Percentiles rank a stretch among this genome's conserved stretches.
Evolutionary conservation across 2,113 vertebrate species (phyloP).

Genomic region (Gobiocypris rarus): DNA sequence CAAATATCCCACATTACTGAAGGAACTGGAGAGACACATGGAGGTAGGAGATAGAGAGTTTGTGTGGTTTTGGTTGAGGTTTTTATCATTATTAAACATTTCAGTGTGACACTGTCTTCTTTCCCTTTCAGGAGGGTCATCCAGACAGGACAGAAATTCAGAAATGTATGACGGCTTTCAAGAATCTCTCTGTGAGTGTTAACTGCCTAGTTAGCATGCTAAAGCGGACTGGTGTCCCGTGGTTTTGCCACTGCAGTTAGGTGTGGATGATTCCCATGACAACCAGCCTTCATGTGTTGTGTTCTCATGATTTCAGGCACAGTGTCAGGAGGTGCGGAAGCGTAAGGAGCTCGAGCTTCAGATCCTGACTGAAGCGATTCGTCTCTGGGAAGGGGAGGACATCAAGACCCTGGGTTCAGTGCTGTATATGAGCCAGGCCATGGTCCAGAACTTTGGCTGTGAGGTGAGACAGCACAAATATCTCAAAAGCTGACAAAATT

Average conservation of each 20-base stretch:
- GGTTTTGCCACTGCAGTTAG: conserved; percentile 31
- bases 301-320: conserved; percentile 77
- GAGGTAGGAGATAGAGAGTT: conserved; percentile 80
- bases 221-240: background rate
- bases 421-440: conserved; percentile 95
- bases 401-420: conserved; percentile 92
- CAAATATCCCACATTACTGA: conserved; percentile 95
- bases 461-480: conserved; percentile 74
- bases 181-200: conserved; percentile 89
- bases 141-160: conserved; percentile 92
- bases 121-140: conserved; percentile 85
- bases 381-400: conserved; percentile 96
- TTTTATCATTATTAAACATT: background rate
- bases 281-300: conserved; percentile 21
- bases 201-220: conserved; percentile 7
- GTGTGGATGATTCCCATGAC: conserved; percentile 26
- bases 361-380: conserved; percentile 91
- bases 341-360: conserved; percentile 96
- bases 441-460: conserved; percentile 87
- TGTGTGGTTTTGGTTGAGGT: background rate
- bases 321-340: conserved; percentile 96
- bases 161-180: conserved; percentile 95
- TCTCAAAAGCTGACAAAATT: conserved; percentile 24
- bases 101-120: conserved; percentile 9
- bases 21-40: conserved; percentile 98